Base-by-base conservation (phyloP, 2,113 vertebrate genomes). In the Himantopus leucocephalus region DNA sequence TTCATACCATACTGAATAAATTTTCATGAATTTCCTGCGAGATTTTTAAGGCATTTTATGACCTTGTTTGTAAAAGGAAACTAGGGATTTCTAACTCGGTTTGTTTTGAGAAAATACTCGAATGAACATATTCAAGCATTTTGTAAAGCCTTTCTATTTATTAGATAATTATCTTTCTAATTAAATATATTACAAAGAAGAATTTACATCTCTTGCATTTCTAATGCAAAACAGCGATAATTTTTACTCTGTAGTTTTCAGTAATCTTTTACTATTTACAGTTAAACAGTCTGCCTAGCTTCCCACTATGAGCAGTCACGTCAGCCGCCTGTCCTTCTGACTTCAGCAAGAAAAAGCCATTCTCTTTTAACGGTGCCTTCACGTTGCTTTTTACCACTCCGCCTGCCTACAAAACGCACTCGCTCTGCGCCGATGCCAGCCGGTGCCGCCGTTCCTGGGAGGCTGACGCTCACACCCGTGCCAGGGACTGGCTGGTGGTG, bases 1-100 rank as follows among this genome's bases (percentile, higher is more conserved):
- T 85, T 93, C 78, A 11, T 53, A 68, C 29, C 52, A 21, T 50
- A 30, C 30, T 90, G 95, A 85, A 90, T 94, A 88, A 62, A 85
- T 94, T 88, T 82, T 83, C 79, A 84, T 84, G 34, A 70, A 84
- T 96, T 91, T 97, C 86, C 93, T 84, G 68, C 0, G 16, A 97
- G 91, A 86, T 80, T 88, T 96, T 92, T 74, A 80, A 94, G 79
- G 83, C 60, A 67, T 86, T 96, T 96, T 92, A 91, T 85, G 91
- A 62, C 86, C 89, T 85, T 94, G 81, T 93, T 91, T 88, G 22
- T 95, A 67, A 91, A 87, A 74, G 75, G 60, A 82, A 96, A 76
- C 66, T 29, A 71, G 92, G 85, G 88, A 90, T 90, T 94, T 91
- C 2, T 9, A 74, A 80, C 52, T 75, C 23, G 18, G 66, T 92